Evolutionary conservation across 64 coral and sea anemone genomes (phyloP).

Genomic region (Montipora efflorescens): DNA sequence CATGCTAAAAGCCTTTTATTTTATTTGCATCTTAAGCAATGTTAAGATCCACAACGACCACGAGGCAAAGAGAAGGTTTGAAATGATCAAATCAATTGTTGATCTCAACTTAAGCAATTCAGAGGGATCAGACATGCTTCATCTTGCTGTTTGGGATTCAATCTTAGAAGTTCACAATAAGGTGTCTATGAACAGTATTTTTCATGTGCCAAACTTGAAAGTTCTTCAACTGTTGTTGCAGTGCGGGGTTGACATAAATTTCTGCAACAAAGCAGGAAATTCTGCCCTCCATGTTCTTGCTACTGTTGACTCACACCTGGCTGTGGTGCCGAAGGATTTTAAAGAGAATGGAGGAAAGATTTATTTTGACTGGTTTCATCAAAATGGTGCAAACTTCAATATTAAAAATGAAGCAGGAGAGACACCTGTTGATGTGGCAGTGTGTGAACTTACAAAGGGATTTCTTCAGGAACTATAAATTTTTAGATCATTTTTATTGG

Average conservation of each 20-base stretch:
- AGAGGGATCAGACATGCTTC: conserved; percentile 43
- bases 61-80: conserved; percentile 30
- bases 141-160: conserved; percentile 68
- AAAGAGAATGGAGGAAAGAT: conserved; percentile 48
- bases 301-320: conserved; percentile 9
- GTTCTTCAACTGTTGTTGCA: conserved; percentile 58
- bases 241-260: conserved; percentile 47
- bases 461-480: neutral
- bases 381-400: conserved; percentile 60
- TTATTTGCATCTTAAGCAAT: conserved; percentile 65
- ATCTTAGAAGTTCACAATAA: conserved; percentile 68
- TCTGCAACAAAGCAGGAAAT: conserved; percentile 44
- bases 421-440: conserved; percentile 59
- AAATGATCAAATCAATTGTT: conserved; percentile 42
- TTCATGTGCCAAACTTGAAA: conserved; percentile 59
- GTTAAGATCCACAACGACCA: conserved; percentile 6
- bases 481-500: neutral
- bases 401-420: conserved; percentile 53
- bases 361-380: conserved; percentile 31
- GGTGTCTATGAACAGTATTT: conserved; percentile 23
- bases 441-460: conserved; percentile 38
- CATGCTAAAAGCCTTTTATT: conserved; percentile 64
- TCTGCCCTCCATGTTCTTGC: conserved; percentile 68
- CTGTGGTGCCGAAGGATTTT: conserved; percentile 43
- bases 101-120: conserved; percentile 55